These are phyloP conservation scores for Pachycephala philippinensis DNA, from an alignment of 2,113 vertebrate genomes.

Conservation along the genomic window DNA sequence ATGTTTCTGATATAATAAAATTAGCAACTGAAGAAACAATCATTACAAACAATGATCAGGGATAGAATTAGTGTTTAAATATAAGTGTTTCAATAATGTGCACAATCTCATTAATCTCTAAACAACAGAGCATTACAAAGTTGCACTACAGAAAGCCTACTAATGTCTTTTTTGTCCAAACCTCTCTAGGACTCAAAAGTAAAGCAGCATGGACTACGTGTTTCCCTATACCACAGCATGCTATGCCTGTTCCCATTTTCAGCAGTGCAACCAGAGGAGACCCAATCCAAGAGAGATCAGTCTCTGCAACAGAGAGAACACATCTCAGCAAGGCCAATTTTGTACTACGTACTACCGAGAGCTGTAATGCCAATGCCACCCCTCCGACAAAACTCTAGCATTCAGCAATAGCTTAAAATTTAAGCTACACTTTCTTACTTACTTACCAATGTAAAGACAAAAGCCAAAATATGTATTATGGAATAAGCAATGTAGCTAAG, in stretches of 20 bases:
- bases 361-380: not conserved
- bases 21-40: not conserved
- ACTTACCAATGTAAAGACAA: not conserved
- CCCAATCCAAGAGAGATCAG: not conserved
- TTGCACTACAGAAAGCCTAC: not conserved
- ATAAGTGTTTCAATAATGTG: not conserved
- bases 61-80: not conserved
- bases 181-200: not conserved
- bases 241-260: not conserved
- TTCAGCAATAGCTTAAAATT: not conserved
- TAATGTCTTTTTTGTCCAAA: not conserved
- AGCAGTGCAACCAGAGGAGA: not conserved
- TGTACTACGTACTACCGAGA: not conserved
- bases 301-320: not conserved
- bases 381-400: not conserved
- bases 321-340: not conserved
- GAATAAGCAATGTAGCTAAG: not conserved
- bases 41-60: not conserved
- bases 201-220: accelerated
- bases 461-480: not conserved
- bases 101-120: not conserved
- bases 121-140: not conserved
- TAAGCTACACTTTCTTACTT: not conserved
- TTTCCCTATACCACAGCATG: not conserved
- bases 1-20: not conserved